Base-by-base conservation (phyloP, 2,888 invertebrate species). In the Sarcophaga carnaria region DNA sequence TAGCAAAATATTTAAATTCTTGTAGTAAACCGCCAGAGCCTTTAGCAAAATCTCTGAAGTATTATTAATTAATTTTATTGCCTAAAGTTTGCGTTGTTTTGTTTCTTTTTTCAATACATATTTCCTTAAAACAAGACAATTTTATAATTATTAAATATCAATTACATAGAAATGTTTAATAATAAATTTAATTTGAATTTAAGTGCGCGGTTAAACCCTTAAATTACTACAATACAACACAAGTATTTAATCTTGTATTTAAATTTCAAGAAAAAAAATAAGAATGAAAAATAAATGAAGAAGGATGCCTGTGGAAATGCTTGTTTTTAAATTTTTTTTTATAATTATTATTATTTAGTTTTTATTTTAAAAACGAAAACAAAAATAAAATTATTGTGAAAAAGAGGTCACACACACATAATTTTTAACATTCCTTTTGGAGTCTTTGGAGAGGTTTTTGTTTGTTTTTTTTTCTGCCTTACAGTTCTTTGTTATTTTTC, bases 321-420 rank as follows among this genome's bases (percentile, higher is more conserved):
- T 69, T 37, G 4, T n/a, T 71, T 66, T 62, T 6, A 4, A 71
- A 14, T 20, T 60, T 63, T 12, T 12, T 49, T 3, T 22, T 22
- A 22, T 22, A 22, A 12, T 4, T 49, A 49, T 49, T 49, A 4
- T 49, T 14, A 8, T n/a, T 25, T 14, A 27, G 2, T 37, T 10
- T 37, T 37, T 37, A 37, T 8, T 37, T 10, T 10, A 37, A 37
- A 37, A 10, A 8, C 37, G 3, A 8, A 37, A 37, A 37, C 37
- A 37, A 37, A 37, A 1, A 10, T 37, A 10, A 8, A 37, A 37
- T 37, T 37, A 37, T 37, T 37, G 37, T 37, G 37, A 37, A 74
- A 74, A 79, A 74, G 62, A 74, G 78, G 72, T 78, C 79, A 75
- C 22, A 69, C 17, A 54, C 37, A 37, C 10, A 37, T 37, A 37